phyloP scores from a whole-genome alignment of 1,140 invertebrate genomes.

The Drepana arcuata region DNA sequence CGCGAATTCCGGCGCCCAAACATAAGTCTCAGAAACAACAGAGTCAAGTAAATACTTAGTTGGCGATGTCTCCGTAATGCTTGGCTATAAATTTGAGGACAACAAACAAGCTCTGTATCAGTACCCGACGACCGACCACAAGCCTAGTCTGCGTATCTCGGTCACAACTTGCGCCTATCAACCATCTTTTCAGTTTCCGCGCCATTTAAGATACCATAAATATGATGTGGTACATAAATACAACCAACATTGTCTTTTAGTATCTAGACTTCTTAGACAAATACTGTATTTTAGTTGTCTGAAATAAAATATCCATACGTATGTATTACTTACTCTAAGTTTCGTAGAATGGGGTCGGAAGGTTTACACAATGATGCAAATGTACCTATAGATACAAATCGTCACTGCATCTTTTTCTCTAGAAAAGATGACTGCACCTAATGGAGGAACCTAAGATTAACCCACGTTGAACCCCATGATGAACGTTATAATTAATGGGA shows the following conservation, averaged over 20 bases:
- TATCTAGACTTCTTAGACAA: neutral
- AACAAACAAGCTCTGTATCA: conserved; percentile 33
- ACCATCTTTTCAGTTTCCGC: conserved; percentile 43
- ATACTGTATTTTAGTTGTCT: neutral
- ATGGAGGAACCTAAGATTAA: too few relatives aligned
- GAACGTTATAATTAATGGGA: too few relatives aligned
- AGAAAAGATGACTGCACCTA: too few relatives aligned
- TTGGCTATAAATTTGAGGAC: conserved; percentile 37
- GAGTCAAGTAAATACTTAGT: conserved; percentile 10
- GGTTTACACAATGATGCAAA: neutral
- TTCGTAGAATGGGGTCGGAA: too few relatives aligned
- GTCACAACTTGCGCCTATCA: conserved; percentile 23
- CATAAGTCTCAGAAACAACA: conserved; percentile 12
- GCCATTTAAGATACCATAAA: conserved; percentile 37
- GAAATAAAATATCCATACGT: neutral
- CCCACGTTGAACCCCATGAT: too few relatives aligned
- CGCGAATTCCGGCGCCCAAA: too few relatives aligned
- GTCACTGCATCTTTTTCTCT: too few relatives aligned
- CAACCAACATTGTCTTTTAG: neutral
- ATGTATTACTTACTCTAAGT: neutral
- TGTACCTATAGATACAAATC: neutral
- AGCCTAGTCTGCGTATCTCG: conserved; percentile 12
- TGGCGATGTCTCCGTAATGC: conserved; percentile 18
- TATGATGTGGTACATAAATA: conserved; percentile 11
- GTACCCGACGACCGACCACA: conserved; percentile 7